Conservation (phyloP, 2,888 invertebrate species). For the Abrostola tripartita region DNA sequence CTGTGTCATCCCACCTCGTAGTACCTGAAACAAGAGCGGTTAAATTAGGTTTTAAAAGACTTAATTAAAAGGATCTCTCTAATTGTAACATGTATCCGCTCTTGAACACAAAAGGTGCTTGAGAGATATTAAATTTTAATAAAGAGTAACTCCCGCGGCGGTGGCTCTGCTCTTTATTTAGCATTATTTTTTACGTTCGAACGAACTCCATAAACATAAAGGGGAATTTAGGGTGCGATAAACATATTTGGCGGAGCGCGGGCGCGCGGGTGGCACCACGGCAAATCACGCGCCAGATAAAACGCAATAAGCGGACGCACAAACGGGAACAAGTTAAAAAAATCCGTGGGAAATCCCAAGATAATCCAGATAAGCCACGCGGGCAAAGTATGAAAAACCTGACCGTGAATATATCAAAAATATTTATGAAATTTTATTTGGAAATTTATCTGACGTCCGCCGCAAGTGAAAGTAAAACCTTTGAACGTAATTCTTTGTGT, state of each 20-base stretch:
- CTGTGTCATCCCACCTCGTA: constrained; percentile 69
- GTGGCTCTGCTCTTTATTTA: constrained; percentile 64
- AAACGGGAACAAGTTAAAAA: constrained; percentile 82
- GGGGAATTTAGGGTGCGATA: constrained; percentile 73
- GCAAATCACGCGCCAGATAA: constrained; percentile 75
- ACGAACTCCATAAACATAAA: constrained; percentile 71
- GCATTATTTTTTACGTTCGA: constrained; percentile 70
- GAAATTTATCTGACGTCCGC: constrained; percentile 72
- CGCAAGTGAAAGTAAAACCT: constrained; percentile 62
- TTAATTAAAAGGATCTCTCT: constrained; percentile 71
- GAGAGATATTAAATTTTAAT: constrained; percentile 79
- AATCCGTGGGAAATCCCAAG: constrained; percentile 77
- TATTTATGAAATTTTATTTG: constrained; percentile 83
- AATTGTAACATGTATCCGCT: constrained; percentile 67
- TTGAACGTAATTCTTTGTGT: constrained; percentile 62
- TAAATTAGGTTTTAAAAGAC: constrained; percentile 58
- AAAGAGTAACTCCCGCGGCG: constrained; percentile 69
- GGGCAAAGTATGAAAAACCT: constrained; percentile 82
- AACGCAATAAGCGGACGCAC: constrained; percentile 81
- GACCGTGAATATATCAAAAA: constrained; percentile 87
- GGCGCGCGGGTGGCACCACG: constrained; percentile 63
- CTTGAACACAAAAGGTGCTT: constrained; percentile 68
- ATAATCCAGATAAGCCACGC: constrained; percentile 87
- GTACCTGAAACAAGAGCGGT: constrained; percentile 66
- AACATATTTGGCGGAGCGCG: constrained; percentile 74